Percentiles rank a stretch among this genome's conserved stretches.
These are phyloP conservation scores for Sebastiscus tertius DNA, from an alignment of 2,797 vertebrate species.

Conservation along the genomic window DNA sequence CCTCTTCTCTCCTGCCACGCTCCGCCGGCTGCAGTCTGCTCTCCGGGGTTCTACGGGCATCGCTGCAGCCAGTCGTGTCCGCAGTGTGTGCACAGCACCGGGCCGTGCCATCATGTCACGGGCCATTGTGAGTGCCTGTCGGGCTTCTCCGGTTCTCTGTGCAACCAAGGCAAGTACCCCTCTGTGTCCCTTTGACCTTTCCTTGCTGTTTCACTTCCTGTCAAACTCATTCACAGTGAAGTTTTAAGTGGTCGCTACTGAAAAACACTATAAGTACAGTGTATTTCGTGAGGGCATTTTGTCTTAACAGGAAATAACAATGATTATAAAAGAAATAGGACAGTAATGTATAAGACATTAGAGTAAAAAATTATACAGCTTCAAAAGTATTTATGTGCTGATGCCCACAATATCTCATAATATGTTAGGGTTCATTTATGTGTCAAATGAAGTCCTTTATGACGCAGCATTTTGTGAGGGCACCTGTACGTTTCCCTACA, in stretches of 20 bases:
- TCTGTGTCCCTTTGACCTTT: slow-evolving; percentile 34
- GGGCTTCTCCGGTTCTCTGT: slow-evolving; percentile 92
- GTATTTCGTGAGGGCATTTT: slow-evolving; percentile 6
- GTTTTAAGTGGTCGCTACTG: neutral
- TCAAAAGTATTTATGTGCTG: neutral
- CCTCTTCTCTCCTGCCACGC: slow-evolving; percentile 23
- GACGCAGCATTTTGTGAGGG: neutral
- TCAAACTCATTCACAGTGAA: slow-evolving; percentile 26
- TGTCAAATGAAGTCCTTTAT: neutral
- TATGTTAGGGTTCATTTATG: neutral
- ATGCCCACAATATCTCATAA: neutral
- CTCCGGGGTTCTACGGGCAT: slow-evolving; percentile 93
- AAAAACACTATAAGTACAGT: slow-evolving; percentile 12
- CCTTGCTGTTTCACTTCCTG: neutral
- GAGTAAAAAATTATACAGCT: neutral
- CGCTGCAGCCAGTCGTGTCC: slow-evolving; percentile 94
- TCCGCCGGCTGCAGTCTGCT: slow-evolving; percentile 85
- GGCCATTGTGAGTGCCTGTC: slow-evolving; percentile 95
- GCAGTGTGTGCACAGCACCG: slow-evolving; percentile 93
- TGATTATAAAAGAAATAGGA: neutral
- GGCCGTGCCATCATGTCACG: slow-evolving; percentile 93
- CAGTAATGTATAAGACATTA: neutral
- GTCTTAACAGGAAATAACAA: neutral
- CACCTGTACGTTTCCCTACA: slow-evolving; percentile 12
- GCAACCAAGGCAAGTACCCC: slow-evolving; percentile 93